These are phyloP conservation scores for Habroteleia sp. DNA, from an alignment of 2,888 invertebrate species.

Conservation along the genomic window DNA sequence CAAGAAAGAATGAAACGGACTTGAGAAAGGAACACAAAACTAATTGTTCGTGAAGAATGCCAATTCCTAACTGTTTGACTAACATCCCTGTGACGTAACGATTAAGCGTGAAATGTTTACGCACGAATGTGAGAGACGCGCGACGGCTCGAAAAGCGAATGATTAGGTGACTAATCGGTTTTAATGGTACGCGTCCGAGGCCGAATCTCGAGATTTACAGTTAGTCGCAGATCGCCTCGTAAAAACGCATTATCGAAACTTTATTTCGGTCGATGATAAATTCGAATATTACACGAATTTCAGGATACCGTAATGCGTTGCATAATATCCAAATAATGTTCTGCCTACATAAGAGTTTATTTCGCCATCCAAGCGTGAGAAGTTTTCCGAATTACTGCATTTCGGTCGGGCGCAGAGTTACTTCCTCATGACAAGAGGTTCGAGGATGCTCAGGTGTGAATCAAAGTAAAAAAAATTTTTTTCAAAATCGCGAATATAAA, in stretches of 20 bases:
- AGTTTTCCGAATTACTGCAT: conserved; percentile 42
- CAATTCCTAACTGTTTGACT: conserved; percentile 54
- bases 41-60: conserved; percentile 53
- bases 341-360: conserved; percentile 29
- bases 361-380: conserved; percentile 33
- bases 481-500: conserved; percentile 1
- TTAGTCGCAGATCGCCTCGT: conserved; percentile 12
- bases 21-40: conserved; percentile 2
- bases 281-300: conserved; percentile 49
- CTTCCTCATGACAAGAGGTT: conserved; percentile 25
- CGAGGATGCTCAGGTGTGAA: conserved; percentile 17
- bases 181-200: conserved; percentile 34
- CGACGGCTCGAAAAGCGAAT: conserved; percentile 31
- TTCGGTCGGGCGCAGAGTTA: conserved; percentile 16
- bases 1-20: conserved; percentile 8
- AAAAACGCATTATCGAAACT: conserved; percentile 40
- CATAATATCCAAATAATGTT: conserved; percentile 55
- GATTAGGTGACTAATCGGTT: conserved; percentile 53
- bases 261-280: conserved; percentile 43
- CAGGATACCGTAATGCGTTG: conserved; percentile 42
- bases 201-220: conserved; percentile 34
- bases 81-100: conserved; percentile 34
- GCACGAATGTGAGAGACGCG: conserved; percentile 19
- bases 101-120: conserved; percentile 49
- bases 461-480: conserved; percentile 8